Base-by-base conservation (phyloP, 2,888 invertebrate species). In the Corbicula japonica region DNA sequence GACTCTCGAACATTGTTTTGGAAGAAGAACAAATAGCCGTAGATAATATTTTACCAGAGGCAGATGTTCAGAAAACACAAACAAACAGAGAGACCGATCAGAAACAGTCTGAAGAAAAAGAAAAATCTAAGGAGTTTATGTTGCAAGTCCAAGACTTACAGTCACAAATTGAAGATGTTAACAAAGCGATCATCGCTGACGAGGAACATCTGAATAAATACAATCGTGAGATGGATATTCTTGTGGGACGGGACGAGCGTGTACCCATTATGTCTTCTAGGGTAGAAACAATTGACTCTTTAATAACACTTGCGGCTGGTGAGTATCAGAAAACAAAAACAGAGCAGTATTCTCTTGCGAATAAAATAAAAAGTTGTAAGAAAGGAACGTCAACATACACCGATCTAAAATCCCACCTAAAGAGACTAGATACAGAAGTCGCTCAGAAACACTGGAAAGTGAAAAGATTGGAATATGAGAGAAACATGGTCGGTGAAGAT, bases 381-480 rank as follows among this genome's bases (percentile, higher is more conserved):
- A 80, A 76, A 48, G 80, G 72, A 0, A 82, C 75, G 15, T 54
- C 75, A 10, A 70, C 83, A 32, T 82, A 87, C 23, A 18, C 35
- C 1, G 85, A 84, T 23, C 60, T 88, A 12, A 70, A 80, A 8
- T 65, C 80, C n/a, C 63, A 80, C 41, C 54, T 86, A 30, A 71
- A 76, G 65, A 65, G 74, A 4, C 50, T 86, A n/a, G 87, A 88
- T 38, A 77, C 68, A 10, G 80, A 83, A 41, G 69, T 89, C 10
- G 68, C 85, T 4, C 79, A 84, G 46, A 79, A 81, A 18, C 80
- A 90, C 32, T 83, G 83, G 48, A 85, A 86, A 61, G 65, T 91
- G 34, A 87, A 87, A 61, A 76, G 90, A 58, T 69, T 91, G 28
- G 84, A 88, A 60, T 92, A 85, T 76, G 86, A 90, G 60, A 86